Base-by-base conservation (phyloP, 2,888 invertebrate species). In the Hartigia nigra region DNA sequence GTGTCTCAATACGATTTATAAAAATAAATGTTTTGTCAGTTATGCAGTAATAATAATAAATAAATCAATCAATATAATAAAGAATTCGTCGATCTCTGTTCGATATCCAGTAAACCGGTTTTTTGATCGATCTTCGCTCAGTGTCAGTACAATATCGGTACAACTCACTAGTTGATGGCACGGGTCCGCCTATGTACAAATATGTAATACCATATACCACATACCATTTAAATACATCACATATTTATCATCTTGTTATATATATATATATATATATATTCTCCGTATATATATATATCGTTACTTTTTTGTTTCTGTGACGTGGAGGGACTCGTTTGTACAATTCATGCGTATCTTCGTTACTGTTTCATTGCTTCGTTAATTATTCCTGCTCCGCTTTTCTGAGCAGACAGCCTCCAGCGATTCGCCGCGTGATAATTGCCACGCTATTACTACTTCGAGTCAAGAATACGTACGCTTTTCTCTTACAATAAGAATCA, bases 261-360 rank as follows among this genome's bases (percentile, higher is more conserved):
- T 86, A 86, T 80, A 81, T 80, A 87, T 88, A 84, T 86, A 83
- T 85, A 86, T 86, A 86, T 80, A 81, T 80, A 87, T 88, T 83
- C 82, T 85, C 85, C 87, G 69, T 80, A 85, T 85, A 86, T 87
- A 87, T 88, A 86, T 88, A 84, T 86, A 82, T 34, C 70, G 72
- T 75, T 81, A 74, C 31, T 79, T 79, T 75, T 70, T 81, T 79
- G 82, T 80, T 81, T 88, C 84, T 88, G 89, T 90, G 90, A 90
- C 88, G 91, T 91, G 91, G 91, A 91, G 91, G 91, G 91, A 91
- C 88, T 91, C 89, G 88, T 91, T 91, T 91, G 91, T 91, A 91
- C 91, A 90, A 90, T 89, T 89, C 88, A 91, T 91, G 88, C 91
- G 88, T 89, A 90, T 89, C 82, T 87, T 87, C 86, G 86, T 86